Evolutionary conservation across 2,113 vertebrate genomes (phyloP), one percentile per base, ranked within the genome.

Genomic region (Chionis minor): DNA sequence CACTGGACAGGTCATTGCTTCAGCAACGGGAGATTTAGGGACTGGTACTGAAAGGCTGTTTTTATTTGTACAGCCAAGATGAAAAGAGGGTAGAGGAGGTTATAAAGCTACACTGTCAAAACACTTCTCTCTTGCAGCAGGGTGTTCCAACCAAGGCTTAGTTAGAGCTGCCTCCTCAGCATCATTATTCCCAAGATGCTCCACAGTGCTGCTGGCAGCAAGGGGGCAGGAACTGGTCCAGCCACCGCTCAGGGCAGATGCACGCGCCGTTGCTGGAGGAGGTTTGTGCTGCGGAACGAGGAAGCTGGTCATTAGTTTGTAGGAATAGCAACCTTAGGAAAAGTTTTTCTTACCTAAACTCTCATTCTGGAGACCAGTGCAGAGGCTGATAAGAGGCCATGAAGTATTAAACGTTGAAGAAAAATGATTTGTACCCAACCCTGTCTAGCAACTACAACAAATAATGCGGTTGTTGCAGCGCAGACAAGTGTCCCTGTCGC

Each of bases 231-330:
- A 26, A 6, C n/a, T 40, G 20, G 23, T n/a, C 66, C 81, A 4
- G 20, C 10, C 44, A 3, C 66, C 5, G 4, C 66, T 19, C 30
- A 6, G 17, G 62, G 66, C 19, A 14, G 73, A 5, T 38, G 12
- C 77, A 33, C 0, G 0, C 5, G 3, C 61, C 4, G 1, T 2
- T 44, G 28, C 81, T 75, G 70, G 30, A 61, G 86, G 59, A 67
- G 80, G 16, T 3, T 5, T 85, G 61, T 6, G 47, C 51, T 28
- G 56, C 0, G 32, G 79, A 6, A 51, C n/a, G 0, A 4, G 56
- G 69, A 84, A 40, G 20, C 11, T 72, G 77, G 5, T 23, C 73
- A 26, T 38, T 22, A 1, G 0, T 40, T 70, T 61, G 70, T 47
- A 72, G 78, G 70, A 66, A 80, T 2, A 9, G 45, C 4, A 22